phyloP scores from a whole-genome alignment of 2,797 vertebrate species.

The Austrolebias charrua region DNA sequence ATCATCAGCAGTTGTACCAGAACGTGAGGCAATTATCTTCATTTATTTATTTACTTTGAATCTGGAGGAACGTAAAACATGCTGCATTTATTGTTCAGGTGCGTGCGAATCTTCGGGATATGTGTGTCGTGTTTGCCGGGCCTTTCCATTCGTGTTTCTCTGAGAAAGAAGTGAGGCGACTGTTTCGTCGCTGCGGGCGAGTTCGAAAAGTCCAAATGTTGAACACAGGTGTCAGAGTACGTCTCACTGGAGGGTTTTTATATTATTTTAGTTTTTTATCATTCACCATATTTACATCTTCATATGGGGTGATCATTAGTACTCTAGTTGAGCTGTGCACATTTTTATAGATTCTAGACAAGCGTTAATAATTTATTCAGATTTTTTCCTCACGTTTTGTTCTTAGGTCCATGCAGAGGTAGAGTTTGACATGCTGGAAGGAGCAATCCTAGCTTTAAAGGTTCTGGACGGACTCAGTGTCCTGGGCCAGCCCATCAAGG shows the following conservation, averaged over 20 bases:
- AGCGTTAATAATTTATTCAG: not conserved
- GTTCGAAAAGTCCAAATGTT: constrained; percentile 78
- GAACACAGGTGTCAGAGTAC: constrained; percentile 77
- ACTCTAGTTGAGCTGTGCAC: not conserved
- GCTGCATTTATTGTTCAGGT: constrained; percentile 65
- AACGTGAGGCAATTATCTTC: constrained; percentile 30
- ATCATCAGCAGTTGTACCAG: constrained; percentile 32
- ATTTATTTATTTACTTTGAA: not conserved
- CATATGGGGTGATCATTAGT: no score
- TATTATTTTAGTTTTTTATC: not conserved
- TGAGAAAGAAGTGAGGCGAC: constrained; percentile 73
- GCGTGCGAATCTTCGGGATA: constrained; percentile 74
- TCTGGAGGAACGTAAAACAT: not conserved
- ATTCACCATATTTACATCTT: not conserved
- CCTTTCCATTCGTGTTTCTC: constrained; percentile 80
- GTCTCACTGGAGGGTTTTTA: not conserved
- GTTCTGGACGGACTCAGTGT: constrained; percentile 74
- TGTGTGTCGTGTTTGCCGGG: constrained; percentile 88
- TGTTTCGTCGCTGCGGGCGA: constrained; percentile 82
- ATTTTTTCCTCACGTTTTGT: constrained; percentile 6
- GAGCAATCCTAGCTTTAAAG: constrained; percentile 81
- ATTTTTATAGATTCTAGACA: not conserved
- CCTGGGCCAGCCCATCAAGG: constrained; percentile 80
- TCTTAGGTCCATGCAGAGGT: constrained; percentile 83
- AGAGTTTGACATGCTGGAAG: constrained; percentile 84